phyloP scores from a whole-genome alignment of 1,140 invertebrate genomes.

The Sinella curviseta region DNA sequence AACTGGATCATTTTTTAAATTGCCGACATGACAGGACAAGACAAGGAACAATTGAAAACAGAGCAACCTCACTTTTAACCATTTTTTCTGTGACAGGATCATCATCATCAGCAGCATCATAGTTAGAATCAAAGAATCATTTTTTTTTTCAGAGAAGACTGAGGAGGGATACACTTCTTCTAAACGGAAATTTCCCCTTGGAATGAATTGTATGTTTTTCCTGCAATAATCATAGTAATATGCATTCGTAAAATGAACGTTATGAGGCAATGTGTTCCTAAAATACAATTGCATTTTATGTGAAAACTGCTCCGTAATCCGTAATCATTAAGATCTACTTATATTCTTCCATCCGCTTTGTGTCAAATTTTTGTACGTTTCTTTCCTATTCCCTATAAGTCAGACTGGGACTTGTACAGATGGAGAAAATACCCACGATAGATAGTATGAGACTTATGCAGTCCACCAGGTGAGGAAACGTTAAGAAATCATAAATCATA shows the following conservation, averaged over 20 bases:
- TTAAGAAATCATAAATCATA: conserved; percentile 26
- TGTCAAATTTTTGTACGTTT: conserved; percentile 8
- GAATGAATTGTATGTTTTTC: background rate
- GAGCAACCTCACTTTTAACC: conserved; percentile 16
- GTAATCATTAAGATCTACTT: conserved; percentile 19
- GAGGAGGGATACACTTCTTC: background rate
- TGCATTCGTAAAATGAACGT: background rate
- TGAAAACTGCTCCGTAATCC: conserved; percentile 24
- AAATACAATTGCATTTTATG: background rate
- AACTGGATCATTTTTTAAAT: conserved; percentile 25
- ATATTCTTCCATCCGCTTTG: background rate
- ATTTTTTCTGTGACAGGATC: conserved; percentile 14
- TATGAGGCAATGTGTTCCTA: background rate
- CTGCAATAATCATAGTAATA: background rate
- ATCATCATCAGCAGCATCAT: background rate
- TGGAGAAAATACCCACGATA: too few relatives aligned
- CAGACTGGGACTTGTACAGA: too few relatives aligned
- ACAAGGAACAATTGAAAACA: conserved; percentile 27
- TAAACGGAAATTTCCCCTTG: background rate
- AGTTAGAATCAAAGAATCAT: too few relatives aligned
- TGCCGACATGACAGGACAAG: conserved; percentile 26
- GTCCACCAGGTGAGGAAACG: conserved; percentile 9
- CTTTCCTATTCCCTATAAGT: too few relatives aligned
- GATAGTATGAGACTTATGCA: too few relatives aligned
- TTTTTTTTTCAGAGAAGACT: background rate